A percentile compares a stretch with the other conserved stretches of the same genome.
Conservation (phyloP, 2,888 invertebrate species). For the Miltochrista miniata region DNA sequence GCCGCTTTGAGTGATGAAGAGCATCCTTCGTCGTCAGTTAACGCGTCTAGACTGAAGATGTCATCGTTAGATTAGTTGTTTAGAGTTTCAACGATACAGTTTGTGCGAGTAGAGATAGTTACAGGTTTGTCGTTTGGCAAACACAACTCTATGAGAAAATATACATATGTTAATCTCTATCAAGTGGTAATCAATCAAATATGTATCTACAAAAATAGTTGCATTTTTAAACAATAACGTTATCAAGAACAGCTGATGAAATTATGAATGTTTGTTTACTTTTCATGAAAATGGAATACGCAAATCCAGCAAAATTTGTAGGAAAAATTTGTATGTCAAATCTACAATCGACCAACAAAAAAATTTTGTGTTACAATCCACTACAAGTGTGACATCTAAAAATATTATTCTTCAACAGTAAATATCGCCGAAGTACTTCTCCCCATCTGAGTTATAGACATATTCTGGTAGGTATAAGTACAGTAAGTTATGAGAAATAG, state of each 20-base stretch:
- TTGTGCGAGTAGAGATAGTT: conserved; percentile 65
- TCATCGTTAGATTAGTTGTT: conserved; percentile 13
- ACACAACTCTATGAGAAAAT: conserved; percentile 78
- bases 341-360: conserved; percentile 59
- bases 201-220: conserved; percentile 82
- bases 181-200: conserved; percentile 79
- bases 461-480: conserved; percentile 51
- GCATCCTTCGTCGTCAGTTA: conserved; percentile 10
- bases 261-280: conserved; percentile 38
- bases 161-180: conserved; percentile 73
- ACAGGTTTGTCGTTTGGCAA: conserved; percentile 65
- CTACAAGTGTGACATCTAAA: conserved; percentile 78
- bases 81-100: conserved; percentile 53
- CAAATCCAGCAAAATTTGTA: conserved; percentile 51
- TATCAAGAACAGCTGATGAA: conserved; percentile 54
- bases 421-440: conserved; percentile 61
- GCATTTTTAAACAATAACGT: conserved; percentile 70
- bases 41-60: conserved; percentile 10
- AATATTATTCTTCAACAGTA: conserved; percentile 74
- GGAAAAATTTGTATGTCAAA: conserved; percentile 53
- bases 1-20: conserved; percentile 22
- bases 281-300: conserved; percentile 41
- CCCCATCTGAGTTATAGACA: conserved; percentile 61
- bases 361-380: conserved; percentile 46
- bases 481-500: conserved; percentile 49